Percentiles rank a stretch among this genome's conserved stretches.
phyloP scores from a whole-genome alignment of 2,888 invertebrate genomes.

The Spilosoma lubricipeda region DNA sequence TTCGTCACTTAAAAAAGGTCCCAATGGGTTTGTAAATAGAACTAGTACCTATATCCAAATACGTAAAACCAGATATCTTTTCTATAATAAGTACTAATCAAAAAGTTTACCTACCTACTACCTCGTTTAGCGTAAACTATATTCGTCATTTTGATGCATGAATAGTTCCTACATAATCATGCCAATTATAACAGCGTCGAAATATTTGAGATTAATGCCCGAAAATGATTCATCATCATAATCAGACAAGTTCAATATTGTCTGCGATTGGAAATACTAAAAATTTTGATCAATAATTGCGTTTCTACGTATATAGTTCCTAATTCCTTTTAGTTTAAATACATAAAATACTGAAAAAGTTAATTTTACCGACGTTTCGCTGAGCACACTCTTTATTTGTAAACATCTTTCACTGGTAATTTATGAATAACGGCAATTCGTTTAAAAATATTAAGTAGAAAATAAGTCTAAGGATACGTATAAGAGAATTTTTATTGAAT shows the following conservation, averaged over 20 bases:
- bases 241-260: not conserved
- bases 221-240: not conserved
- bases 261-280: not conserved
- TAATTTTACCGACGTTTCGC: not conserved
- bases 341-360: not conserved
- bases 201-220: too few species aligned
- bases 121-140: too few species aligned
- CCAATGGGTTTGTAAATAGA: too few species aligned
- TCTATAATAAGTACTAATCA: too few species aligned
- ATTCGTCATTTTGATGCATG: too few species aligned
- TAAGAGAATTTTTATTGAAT: not conserved
- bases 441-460: not conserved
- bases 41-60: too few species aligned
- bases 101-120: too few species aligned
- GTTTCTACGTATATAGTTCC: not conserved
- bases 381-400: not conserved
- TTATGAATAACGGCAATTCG: not conserved
- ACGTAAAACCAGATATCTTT: too few species aligned
- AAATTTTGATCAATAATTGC: not conserved
- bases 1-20: not conserved
- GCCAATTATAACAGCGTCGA: too few species aligned
- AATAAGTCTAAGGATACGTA: not conserved
- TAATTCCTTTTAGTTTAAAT: not conserved
- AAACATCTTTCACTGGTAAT: not conserved
- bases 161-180: too few species aligned